Evolutionary conservation across 2,113 vertebrate genomes (phyloP), one percentile per base, ranked within the genome.

Genomic region (Suncus etruscus): DNA sequence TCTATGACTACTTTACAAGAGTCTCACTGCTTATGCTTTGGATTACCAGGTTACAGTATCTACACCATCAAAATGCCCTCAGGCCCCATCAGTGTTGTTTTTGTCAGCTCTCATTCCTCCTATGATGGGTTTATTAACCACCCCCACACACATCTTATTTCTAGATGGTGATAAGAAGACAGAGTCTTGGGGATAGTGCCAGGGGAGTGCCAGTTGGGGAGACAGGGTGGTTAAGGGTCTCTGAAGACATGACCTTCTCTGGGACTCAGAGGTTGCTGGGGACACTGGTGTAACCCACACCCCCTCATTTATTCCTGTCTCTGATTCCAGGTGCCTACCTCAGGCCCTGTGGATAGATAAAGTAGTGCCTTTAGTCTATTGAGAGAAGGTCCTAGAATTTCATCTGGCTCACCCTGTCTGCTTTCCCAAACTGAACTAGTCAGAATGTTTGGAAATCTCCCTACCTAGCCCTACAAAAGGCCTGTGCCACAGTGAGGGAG

Each of bases 341-440:
- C 63, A 73, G 51, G 48, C 18, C 45, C 31, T 63, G 16, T 25
- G 32, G 54, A 31, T 86, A 25, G 54, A 31, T 86, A 25, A 74
- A 89, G 20, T 70, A 72, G 29, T 29, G 66, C 24, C 7, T 48
- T 22, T 12, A 61, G 31, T 84, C 29, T 65, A 22, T 6, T 31
- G 39, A 61, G 32, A 86, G 39, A 90, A 85, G 75, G 68, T 6
- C 81, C 32, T 66, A 87, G 88, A 76, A 70, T 90, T 80, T 95
- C 50, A 22, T 39, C 65, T 10, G 39, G 39, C 39, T 39, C 39
- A 39, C 31, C 69, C 15, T 58, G 9, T 27, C 31, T 20, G 6
- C 54, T 54, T 16, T 73, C 74, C 18, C 29, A 65, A 72, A n/a
- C 3, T 68, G 78, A 73, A 54, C 58, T 48, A 69, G 68, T 15